Conservation (phyloP, 2,797 vertebrate genomes). For the Taenioides sp. region DNA sequence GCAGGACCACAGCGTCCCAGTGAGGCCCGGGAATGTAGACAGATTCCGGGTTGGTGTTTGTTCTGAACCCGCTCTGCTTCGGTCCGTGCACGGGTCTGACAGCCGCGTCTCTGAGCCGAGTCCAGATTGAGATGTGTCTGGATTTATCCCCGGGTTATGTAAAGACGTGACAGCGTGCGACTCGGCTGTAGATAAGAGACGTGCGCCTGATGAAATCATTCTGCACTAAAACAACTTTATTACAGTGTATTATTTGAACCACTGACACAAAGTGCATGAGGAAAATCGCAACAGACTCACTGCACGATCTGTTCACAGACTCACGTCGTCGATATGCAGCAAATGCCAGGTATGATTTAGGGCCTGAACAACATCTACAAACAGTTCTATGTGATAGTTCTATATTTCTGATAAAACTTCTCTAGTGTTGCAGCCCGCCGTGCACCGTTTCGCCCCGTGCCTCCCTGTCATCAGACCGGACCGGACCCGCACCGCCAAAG, state of each 20-base stretch:
- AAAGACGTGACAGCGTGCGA: background rate
- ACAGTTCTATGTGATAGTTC: background rate
- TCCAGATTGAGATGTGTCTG: constrained; percentile 39
- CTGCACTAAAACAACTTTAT: background rate
- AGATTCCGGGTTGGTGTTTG: background rate
- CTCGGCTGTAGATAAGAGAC: background rate
- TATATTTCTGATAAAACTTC: background rate
- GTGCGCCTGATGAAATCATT: background rate
- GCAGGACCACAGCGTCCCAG: no score
- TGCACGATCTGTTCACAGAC: background rate
- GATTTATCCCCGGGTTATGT: constrained; percentile 34
- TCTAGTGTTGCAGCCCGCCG: constrained; percentile 44
- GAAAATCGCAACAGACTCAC: background rate
- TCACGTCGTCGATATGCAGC: constrained; percentile 23
- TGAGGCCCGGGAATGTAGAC: background rate
- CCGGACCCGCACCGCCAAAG: constrained; percentile 77
- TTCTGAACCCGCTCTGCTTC: background rate
- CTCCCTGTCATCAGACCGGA: constrained; percentile 70
- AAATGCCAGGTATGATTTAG: constrained; percentile 40
- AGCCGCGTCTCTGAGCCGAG: background rate
- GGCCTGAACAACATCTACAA: background rate
- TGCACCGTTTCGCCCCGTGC: constrained; percentile 40
- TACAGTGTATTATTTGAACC: background rate
- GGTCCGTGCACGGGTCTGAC: no score
- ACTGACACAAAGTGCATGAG: no score